phyloP scores from a whole-genome alignment of 2,797 vertebrate species.

The Aeoliscus strigatus region DNA sequence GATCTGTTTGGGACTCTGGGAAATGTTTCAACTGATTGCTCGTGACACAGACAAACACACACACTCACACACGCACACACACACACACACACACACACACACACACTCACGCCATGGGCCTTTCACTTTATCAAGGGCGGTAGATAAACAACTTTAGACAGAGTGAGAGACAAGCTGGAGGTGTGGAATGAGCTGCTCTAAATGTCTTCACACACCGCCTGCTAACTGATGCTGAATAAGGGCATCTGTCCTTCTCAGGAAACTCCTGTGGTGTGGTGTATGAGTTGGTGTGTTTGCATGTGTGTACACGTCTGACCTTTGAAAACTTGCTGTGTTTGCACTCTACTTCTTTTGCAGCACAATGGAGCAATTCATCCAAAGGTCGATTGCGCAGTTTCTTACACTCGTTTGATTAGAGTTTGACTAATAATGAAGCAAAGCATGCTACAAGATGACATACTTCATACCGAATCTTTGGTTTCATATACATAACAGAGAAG shows the following conservation, averaged over 20 bases:
- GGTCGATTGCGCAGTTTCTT: conserved; percentile 38
- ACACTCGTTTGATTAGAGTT: conserved; percentile 29
- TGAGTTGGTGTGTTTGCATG: conserved; percentile 12
- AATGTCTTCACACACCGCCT: conserved; percentile 66
- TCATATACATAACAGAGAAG: not conserved
- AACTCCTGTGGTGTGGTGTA: conserved; percentile 27
- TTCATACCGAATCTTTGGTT: too few relatives aligned
- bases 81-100: conserved; percentile 16
- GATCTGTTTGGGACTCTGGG: conserved; percentile 62
- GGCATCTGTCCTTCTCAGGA: conserved; percentile 62
- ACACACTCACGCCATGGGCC: conserved; percentile 33
- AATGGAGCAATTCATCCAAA: conserved; percentile 55
- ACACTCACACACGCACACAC: conserved; percentile 12
- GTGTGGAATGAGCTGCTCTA: conserved; percentile 67
- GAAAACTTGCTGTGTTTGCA: conserved; percentile 60
- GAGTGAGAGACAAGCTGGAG: conserved; percentile 62
- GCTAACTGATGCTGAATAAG: conserved; percentile 71
- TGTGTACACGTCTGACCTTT: conserved; percentile 47
- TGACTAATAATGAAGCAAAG: conserved; percentile 16
- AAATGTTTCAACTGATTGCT: conserved; percentile 63
- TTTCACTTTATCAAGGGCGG: conserved; percentile 64
- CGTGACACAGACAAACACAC: conserved; percentile 37
- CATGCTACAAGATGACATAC: not conserved
- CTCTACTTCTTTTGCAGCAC: conserved; percentile 45
- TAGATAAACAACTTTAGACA: conserved; percentile 62